phyloP scores from a whole-genome alignment of 2,113 vertebrate genomes.

The Nematolebias whitei region DNA sequence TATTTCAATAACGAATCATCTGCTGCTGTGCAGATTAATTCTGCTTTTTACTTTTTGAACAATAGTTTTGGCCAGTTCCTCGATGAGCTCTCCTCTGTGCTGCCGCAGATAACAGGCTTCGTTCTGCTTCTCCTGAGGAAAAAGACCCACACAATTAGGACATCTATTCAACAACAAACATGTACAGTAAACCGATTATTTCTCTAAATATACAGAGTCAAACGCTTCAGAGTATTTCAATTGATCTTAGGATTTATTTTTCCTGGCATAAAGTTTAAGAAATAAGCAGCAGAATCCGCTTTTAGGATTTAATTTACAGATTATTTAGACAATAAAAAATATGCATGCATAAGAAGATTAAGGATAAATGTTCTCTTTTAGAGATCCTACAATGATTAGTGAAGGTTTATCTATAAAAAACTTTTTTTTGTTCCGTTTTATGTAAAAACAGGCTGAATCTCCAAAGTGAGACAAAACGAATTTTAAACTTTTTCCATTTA shows the following conservation, averaged over 20 bases:
- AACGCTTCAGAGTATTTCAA: constrained; percentile 18
- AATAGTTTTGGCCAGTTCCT: constrained; percentile 91
- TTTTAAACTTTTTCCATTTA: too few species aligned
- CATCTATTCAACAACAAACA: neutral
- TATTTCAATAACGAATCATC: neutral
- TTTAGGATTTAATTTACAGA: neutral
- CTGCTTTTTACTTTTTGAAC: constrained; percentile 86
- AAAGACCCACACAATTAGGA: constrained; percentile 19
- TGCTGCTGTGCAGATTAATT: neutral
- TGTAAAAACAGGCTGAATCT: neutral
- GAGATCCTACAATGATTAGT: neutral
- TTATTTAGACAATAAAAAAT: neutral
- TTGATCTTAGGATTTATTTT: constrained; percentile 17
- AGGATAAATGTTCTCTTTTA: too few species aligned
- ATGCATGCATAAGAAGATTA: neutral
- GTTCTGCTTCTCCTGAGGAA: constrained; percentile 87
- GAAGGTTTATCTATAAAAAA: neutral
- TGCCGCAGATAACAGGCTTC: constrained; percentile 90
- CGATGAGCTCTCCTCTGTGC: constrained; percentile 89
- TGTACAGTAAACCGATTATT: constrained; percentile 29
- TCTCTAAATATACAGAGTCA: constrained; percentile 24
- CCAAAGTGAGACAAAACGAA: too few species aligned
- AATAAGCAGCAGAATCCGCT: neutral
- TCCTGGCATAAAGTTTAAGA: constrained; percentile 3
- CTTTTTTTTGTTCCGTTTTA: neutral